Evolutionary conservation across 1,140 invertebrate genomes (phyloP).

Genomic region (Orius insidiosus): DNA sequence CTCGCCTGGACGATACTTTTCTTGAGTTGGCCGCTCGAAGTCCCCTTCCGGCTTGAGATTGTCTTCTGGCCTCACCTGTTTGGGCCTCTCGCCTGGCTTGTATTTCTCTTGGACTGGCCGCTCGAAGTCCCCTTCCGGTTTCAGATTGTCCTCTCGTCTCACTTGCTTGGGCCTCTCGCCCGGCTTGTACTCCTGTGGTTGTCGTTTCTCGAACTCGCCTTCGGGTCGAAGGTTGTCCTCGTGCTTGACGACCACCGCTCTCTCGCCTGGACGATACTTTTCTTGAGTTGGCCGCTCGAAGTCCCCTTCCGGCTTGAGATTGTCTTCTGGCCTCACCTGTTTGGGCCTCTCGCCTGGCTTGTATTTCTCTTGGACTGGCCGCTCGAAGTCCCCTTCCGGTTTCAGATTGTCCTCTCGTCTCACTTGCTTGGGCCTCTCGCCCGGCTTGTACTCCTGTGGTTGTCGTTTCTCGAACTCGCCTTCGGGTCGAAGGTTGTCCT

Average conservation of each 20-base stretch:
- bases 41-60: constrained; percentile 30
- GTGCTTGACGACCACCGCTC: constrained; percentile 25
- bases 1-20: constrained; percentile 23
- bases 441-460: constrained; percentile 26
- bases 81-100: constrained; percentile 22
- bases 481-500: constrained; percentile 35
- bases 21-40: constrained; percentile 21
- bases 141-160: constrained; percentile 33
- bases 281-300: constrained; percentile 27
- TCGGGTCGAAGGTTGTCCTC: constrained; percentile 38
- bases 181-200: constrained; percentile 22
- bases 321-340: constrained; percentile 40
- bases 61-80: constrained; percentile 28
- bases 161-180: constrained; percentile 24
- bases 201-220: constrained; percentile 37
- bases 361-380: constrained; percentile 28
- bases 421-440: constrained; percentile 38
- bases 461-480: constrained; percentile 32
- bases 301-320: constrained; percentile 39
- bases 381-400: constrained; percentile 31
- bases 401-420: constrained; percentile 40
- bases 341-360: constrained; percentile 32
- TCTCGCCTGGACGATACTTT: constrained; percentile 21
- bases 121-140: constrained; percentile 36
- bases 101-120: constrained; percentile 22